phyloP scores from a whole-genome alignment of 2,113 vertebrate species.

The Dendrocopos noguchii region DNA sequence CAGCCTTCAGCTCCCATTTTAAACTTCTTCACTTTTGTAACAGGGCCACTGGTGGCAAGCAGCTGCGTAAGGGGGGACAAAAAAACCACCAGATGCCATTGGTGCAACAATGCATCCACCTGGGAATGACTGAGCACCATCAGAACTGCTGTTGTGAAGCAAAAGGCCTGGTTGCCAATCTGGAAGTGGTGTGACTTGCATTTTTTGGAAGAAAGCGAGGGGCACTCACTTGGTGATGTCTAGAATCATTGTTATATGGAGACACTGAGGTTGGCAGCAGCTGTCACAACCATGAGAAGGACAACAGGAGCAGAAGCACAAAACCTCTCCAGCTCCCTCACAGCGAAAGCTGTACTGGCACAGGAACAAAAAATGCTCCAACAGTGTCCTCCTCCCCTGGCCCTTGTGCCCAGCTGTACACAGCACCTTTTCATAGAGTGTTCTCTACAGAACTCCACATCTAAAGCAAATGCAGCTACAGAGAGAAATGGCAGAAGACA shows the following conservation, averaged over 20 bases:
- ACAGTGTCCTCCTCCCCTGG: neutral
- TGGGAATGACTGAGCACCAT: neutral
- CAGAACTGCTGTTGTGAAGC: neutral
- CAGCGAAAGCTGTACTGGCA: neutral
- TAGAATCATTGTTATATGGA: neutral
- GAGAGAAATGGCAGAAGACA: neutral
- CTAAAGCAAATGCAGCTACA: neutral
- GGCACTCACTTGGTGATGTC: neutral
- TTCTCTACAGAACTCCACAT: neutral
- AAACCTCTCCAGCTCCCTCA: neutral
- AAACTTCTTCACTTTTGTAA: neutral
- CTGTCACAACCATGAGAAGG: neutral
- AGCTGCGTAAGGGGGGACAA: neutral
- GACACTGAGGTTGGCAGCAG: neutral
- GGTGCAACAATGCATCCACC: neutral
- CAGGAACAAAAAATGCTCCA: neutral
- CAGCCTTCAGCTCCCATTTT: neutral
- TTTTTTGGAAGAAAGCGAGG: neutral
- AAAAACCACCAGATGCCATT: neutral
- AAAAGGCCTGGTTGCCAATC: too few species aligned
- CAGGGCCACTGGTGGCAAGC: neutral
- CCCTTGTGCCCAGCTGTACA: neutral
- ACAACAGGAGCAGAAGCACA: neutral
- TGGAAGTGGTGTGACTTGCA: neutral
- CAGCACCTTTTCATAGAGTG: neutral